These are phyloP conservation scores for Stigmatopora argus DNA, from an alignment of 2,113 vertebrate genomes.

Conservation along the genomic window DNA sequence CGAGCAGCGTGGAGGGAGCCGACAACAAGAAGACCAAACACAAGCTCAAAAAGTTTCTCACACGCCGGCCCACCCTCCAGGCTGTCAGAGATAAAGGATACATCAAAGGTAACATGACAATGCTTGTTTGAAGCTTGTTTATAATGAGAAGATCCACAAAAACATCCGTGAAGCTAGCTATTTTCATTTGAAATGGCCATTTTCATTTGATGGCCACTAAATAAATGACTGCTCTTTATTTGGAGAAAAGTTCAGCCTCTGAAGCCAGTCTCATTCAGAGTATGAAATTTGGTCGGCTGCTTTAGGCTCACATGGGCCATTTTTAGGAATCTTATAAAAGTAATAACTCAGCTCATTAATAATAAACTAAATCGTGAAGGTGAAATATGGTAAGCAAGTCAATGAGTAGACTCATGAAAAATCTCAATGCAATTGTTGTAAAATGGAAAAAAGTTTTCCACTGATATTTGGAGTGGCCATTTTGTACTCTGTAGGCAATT, in stretches of 20 bases:
- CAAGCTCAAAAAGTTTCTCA: constrained; percentile 95
- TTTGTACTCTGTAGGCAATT: too few relatives aligned
- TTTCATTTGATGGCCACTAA: background rate
- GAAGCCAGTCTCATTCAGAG: background rate
- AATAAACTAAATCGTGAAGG: background rate
- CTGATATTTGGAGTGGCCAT: too few relatives aligned
- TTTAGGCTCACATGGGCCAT: background rate
- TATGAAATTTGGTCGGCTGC: background rate
- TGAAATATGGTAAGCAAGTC: background rate
- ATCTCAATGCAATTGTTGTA: too few relatives aligned
- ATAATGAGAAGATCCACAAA: background rate
- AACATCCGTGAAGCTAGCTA: background rate
- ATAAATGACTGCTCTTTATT: too few relatives aligned
- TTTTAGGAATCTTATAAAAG: background rate
- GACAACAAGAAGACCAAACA: constrained; percentile 91
- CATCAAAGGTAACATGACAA: constrained; percentile 80
- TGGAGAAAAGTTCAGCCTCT: background rate
- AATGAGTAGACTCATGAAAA: background rate
- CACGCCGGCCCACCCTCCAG: constrained; percentile 87
- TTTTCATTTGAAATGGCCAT: background rate
- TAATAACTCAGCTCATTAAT: background rate
- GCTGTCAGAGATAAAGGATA: constrained; percentile 94
- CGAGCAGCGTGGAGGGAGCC: constrained; percentile 77
- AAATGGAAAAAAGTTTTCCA: too few relatives aligned
- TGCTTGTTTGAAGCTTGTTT: background rate